Evolutionary conservation across 1,140 invertebrate genomes (phyloP).

Genomic region (Megalopta genalis): DNA sequence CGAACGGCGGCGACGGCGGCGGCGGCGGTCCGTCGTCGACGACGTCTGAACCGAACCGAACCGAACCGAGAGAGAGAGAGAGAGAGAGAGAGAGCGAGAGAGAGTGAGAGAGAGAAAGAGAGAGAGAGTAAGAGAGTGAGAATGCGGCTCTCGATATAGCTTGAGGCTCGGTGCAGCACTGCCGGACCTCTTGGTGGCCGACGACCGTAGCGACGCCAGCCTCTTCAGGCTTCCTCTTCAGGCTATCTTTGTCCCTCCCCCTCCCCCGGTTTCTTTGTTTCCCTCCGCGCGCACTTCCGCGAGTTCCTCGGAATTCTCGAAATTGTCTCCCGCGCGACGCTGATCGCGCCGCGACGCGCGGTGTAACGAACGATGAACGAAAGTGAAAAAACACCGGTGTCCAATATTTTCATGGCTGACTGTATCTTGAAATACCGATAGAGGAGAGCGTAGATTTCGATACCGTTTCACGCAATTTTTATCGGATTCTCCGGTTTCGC

Average conservation of each 20-base stretch:
- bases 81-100: too few species aligned
- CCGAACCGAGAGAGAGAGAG: neutral
- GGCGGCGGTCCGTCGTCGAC: constrained; percentile 23
- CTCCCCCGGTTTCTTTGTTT: neutral
- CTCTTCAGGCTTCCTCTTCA: constrained; percentile 47
- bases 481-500: too few species aligned
- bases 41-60: constrained; percentile 27
- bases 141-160: constrained; percentile 73
- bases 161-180: constrained; percentile 68
- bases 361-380: too few species aligned
- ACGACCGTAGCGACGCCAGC: constrained; percentile 63
- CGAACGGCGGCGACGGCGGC: too few species aligned
- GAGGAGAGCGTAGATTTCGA: too few species aligned
- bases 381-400: too few species aligned
- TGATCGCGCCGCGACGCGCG: neutral
- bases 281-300: neutral
- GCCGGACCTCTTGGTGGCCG: constrained; percentile 55
- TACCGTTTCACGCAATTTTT: too few species aligned
- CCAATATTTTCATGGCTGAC: too few species aligned
- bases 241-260: constrained; percentile 53
- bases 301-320: neutral
- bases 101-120: too few species aligned
- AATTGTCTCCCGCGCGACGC: neutral
- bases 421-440: too few species aligned
- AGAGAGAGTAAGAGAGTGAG: constrained; percentile 37